Base-by-base conservation (phyloP, 2,113 vertebrate genomes). In the Alosa alosa region DNA sequence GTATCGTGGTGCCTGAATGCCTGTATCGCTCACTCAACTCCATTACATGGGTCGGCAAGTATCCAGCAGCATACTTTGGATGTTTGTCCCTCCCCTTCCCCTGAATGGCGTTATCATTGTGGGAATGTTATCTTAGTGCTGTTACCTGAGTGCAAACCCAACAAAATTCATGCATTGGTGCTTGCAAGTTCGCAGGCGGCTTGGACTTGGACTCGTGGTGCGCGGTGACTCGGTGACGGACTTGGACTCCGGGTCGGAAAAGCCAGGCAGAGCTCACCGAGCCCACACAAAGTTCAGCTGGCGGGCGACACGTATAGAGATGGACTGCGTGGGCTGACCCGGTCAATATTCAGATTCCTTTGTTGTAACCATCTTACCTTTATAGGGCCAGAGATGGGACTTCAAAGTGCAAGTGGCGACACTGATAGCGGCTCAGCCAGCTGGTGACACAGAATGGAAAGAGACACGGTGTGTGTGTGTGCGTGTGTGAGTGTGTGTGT, bases 281-380 rank as follows among this genome's bases (percentile, higher is more conserved):
- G 64, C 64, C 3, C 72, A 78, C 72, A 31, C 72, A 78, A 31
- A 36, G 72, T 39, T 78, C 72, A 78, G 68, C 82, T 20, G 36
- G 82, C 81, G 7, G 25, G n/a, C 31, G 50, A 83, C 57, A 64
- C 85, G 68, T 87, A 82, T 41, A 52, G 72, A 17, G 72, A 13
- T 22, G 49, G 22, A 84, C 39, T 87, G 83, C 68, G 78, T 81
- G 83, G 86, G 86, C 64, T 82, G 83, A 13, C 78, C 47, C 87
- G 47, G 85, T 87, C 87, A 89, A 89, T 89, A 82, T 87, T 85
- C 85, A 86, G 68, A 87, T 86, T 84, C 36, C 49, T 78, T 81
- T 78, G 72, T 86, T 85, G 81, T 84, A 72, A 86, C 83, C 87
- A 83, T 88, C 86, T 72, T 81, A 91, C 87, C 84, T 90, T 88